Conservation (phyloP, 2,113 vertebrate genomes). For the Neomonachus schauinslandi region DNA sequence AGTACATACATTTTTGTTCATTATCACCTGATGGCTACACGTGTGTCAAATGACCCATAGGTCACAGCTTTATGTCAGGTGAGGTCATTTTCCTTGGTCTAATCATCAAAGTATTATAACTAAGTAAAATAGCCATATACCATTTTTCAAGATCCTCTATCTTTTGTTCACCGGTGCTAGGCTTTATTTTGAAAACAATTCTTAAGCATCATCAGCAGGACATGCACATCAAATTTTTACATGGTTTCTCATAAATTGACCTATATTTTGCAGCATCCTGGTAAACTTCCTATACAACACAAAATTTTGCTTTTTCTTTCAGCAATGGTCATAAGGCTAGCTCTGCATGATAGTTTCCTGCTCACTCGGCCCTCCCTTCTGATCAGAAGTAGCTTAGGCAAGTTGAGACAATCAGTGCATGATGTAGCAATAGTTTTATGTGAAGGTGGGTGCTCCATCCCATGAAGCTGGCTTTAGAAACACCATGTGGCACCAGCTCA, state of each 20-base stretch:
- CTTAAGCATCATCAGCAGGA: not conserved
- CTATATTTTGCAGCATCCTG: not conserved
- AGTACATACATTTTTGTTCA: not conserved
- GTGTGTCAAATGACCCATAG: not conserved
- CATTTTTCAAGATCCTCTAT: not conserved
- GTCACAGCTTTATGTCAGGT: not conserved
- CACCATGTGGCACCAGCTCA: not conserved
- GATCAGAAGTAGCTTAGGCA: not conserved
- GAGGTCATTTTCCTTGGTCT: not conserved
- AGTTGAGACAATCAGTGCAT: not conserved
- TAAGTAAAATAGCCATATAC: not conserved
- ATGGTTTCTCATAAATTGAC: not conserved
- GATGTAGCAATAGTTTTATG: not conserved
- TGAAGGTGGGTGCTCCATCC: not conserved
- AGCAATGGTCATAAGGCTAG: not conserved
- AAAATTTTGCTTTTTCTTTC: not conserved
- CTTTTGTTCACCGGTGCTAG: not conserved
- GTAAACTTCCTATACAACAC: not conserved
- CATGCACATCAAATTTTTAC: not conserved
- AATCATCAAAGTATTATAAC: not conserved
- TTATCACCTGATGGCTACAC: not conserved
- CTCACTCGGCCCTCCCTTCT: too few relatives aligned
- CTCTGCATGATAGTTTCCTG: too few relatives aligned
- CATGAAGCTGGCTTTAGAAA: not conserved
- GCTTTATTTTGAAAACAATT: not conserved